Percentiles rank a stretch among this genome's conserved stretches.
Conservation (phyloP, 2,113 vertebrate species). For the Eudyptes chrysolophus region DNA sequence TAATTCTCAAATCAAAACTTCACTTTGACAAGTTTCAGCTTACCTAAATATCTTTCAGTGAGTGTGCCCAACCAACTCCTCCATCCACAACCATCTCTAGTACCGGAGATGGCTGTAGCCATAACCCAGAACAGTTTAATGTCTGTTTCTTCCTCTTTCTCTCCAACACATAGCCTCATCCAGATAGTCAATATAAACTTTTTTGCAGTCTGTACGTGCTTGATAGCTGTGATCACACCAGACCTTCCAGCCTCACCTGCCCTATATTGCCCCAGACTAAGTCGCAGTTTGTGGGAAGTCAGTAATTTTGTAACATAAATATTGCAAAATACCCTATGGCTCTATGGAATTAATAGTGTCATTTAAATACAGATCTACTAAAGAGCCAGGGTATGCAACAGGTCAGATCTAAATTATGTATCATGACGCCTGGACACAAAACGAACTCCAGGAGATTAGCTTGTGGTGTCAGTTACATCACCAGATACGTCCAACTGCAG, state of each 20-base stretch:
- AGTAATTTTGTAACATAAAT: neutral
- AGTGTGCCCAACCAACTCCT: neutral
- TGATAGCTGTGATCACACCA: neutral
- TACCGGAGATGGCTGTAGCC: neutral
- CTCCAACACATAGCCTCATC: neutral
- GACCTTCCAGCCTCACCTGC: neutral
- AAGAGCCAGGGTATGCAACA: neutral
- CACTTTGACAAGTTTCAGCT: neutral
- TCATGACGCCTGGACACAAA: neutral
- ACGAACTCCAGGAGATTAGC: neutral
- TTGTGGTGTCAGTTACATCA: neutral
- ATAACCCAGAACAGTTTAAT: neutral
- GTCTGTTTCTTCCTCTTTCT: neutral
- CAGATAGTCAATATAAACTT: neutral
- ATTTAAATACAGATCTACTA: neutral
- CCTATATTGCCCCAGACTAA: neutral
- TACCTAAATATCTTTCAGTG: neutral
- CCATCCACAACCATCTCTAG: neutral
- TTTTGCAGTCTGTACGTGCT: neutral
- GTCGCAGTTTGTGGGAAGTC: neutral
- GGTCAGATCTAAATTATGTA: slow-evolving; percentile 10
- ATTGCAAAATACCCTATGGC: neutral
- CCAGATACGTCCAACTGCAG: neutral
- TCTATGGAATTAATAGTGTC: neutral
- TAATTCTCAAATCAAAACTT: neutral